Evolutionary conservation across 1,140 invertebrate species (phyloP).

Genomic region (Drosophila serrata): DNA sequence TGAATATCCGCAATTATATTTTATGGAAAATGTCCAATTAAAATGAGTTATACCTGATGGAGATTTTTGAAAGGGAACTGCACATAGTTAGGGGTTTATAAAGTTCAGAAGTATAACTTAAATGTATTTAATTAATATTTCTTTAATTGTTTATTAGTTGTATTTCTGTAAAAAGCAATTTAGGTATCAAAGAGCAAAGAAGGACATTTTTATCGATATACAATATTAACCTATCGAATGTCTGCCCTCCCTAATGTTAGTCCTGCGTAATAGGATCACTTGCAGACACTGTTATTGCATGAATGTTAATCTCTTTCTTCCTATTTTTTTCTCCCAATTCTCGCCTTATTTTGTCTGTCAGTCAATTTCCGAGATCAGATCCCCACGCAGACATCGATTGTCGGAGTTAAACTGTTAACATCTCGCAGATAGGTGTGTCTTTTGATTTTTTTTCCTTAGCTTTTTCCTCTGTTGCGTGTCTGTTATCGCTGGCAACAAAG

Average conservation of each 20-base stretch:
- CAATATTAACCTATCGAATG: background rate
- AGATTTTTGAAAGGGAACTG: background rate
- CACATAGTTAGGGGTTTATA: background rate
- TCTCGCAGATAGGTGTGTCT: conserved; percentile 20
- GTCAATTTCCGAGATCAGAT: conserved; percentile 36
- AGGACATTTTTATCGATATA: background rate
- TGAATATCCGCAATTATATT: conserved; percentile 34
- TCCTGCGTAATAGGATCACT: background rate
- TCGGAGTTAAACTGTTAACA: conserved; percentile 41
- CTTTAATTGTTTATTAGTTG: too few species aligned
- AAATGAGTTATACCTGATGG: background rate
- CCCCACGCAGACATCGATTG: conserved; percentile 29
- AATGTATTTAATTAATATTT: background rate
- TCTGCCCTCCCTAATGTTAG: background rate
- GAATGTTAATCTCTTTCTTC: background rate
- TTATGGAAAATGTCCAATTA: conserved; percentile 8
- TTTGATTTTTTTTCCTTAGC: background rate
- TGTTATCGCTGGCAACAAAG: conserved; percentile 49
- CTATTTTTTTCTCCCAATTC: background rate
- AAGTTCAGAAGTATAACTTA: background rate
- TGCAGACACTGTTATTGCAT: background rate
- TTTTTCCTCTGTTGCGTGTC: conserved; percentile 25
- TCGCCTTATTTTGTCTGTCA: conserved; percentile 29
- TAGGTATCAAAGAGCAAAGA: background rate
- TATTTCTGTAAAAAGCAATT: too few species aligned